These are phyloP conservation scores for Toxonevra muliebris DNA, from an alignment of 2,888 invertebrate genomes.

Conservation along the genomic window DNA sequence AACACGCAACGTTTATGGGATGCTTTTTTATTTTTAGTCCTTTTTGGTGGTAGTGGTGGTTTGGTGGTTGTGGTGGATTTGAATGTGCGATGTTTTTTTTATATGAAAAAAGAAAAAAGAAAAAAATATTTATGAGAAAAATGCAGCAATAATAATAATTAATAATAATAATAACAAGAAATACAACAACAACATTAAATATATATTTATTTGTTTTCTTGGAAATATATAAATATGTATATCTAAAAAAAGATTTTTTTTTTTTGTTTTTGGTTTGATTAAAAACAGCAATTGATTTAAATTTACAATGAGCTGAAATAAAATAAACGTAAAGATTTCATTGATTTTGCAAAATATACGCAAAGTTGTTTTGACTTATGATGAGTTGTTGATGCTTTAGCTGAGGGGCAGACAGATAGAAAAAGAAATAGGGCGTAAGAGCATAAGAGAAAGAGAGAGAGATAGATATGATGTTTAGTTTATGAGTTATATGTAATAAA, in stretches of 20 bases:
- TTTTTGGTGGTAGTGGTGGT: slow-evolving; percentile 50
- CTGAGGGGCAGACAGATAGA: slow-evolving; percentile 24
- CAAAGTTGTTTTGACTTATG: slow-evolving; percentile 17
- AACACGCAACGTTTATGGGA: slow-evolving; percentile 51
- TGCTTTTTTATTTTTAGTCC: slow-evolving; percentile 46
- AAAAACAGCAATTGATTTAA: slow-evolving; percentile 19
- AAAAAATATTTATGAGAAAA: slow-evolving; percentile 62
- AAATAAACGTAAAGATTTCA: neutral
- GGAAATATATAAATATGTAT: slow-evolving; percentile 20
- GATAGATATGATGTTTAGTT: slow-evolving; percentile 14
- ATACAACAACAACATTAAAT: slow-evolving; percentile 26
- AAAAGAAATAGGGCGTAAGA: slow-evolving; percentile 32
- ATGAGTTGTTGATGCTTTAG: slow-evolving; percentile 15
- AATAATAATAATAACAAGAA: slow-evolving; percentile 40
- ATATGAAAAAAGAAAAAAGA: slow-evolving; percentile 61
- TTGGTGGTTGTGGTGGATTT: slow-evolving; percentile 45
- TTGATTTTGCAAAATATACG: slow-evolving; percentile 4
- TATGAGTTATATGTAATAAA: neutral
- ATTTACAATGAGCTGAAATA: slow-evolving; percentile 26
- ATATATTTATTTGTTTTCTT: slow-evolving; percentile 7
- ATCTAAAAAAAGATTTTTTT: slow-evolving; percentile 15
- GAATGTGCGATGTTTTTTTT: slow-evolving; percentile 48
- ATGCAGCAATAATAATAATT: slow-evolving; percentile 60
- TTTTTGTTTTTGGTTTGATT: slow-evolving; percentile 1
- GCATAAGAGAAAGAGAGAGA: slow-evolving; percentile 28